phyloP scores from a whole-genome alignment of 1,140 invertebrate species.

The Idris sp. region DNA sequence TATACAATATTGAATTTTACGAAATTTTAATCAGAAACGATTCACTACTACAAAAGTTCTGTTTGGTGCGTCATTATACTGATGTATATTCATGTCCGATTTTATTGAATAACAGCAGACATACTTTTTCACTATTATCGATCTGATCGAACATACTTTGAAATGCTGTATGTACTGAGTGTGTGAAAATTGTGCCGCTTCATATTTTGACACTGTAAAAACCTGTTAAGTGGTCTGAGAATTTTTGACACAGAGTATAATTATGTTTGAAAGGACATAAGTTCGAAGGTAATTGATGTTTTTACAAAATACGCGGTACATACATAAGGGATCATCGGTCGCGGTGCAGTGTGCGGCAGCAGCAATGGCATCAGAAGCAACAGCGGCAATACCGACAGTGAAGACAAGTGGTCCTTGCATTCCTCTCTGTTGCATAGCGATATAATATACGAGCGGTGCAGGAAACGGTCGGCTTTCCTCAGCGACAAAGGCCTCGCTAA shows the following conservation, averaged over 20 bases:
- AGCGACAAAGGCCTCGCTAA: slow-evolving; percentile 64
- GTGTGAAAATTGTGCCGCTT: no score
- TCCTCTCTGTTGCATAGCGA: slow-evolving; percentile 62
- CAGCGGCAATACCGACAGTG: slow-evolving; percentile 57
- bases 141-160: no score
- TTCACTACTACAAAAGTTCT: slow-evolving; percentile 18
- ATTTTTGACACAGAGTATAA: slow-evolving; percentile 17
- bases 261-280: slow-evolving; percentile 32
- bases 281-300: slow-evolving; percentile 35
- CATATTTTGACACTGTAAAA: no score
- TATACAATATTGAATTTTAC: slow-evolving; percentile 47
- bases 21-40: slow-evolving; percentile 49
- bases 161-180: no score
- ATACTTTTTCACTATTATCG: no score
- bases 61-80: slow-evolving; percentile 21
- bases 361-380: slow-evolving; percentile 49
- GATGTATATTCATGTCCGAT: slow-evolving; percentile 48
- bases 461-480: slow-evolving; percentile 64
- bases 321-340: slow-evolving; percentile 45
- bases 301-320: slow-evolving; percentile 48
- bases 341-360: slow-evolving; percentile 35
- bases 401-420: slow-evolving; percentile 63
- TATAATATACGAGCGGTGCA: slow-evolving; percentile 66
- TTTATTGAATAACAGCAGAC: no score
- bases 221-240: slow-evolving; percentile 1